phyloP scores from a whole-genome alignment of 2,888 invertebrate species.

The Salticus scenicus region DNA sequence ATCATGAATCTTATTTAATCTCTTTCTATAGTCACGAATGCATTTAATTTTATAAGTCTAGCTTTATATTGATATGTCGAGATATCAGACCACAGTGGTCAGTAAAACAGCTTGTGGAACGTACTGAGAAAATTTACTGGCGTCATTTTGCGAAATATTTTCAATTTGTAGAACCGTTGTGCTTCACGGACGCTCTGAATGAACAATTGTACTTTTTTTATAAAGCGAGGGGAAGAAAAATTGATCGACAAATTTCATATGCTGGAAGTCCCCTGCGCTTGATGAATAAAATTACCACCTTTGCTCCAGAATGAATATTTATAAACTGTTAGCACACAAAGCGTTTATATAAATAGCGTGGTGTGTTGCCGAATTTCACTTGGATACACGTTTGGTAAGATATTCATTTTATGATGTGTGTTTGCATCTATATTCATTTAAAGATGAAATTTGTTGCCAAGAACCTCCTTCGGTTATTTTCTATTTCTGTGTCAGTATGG shows the following conservation, averaged over 20 bases:
- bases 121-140: not conserved
- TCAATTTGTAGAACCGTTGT: not conserved
- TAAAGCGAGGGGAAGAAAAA: constrained; percentile 28
- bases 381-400: not conserved
- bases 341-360: not conserved
- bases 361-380: not conserved
- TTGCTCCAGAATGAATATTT: not conserved
- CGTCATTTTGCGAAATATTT: not conserved
- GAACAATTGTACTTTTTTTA: not conserved
- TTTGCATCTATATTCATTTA: too few species aligned
- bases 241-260: constrained; percentile 57
- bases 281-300: not conserved
- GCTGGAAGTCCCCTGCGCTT: constrained; percentile 28
- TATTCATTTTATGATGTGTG: not conserved
- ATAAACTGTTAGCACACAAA: not conserved
- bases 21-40: not conserved
- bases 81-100: not conserved
- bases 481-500: too few species aligned
- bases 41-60: constrained; percentile 1
- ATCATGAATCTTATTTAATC: constrained; percentile 15
- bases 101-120: too few species aligned
- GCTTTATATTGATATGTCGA: not conserved
- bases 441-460: too few species aligned
- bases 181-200: not conserved
- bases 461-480: too few species aligned